Percentiles rank a stretch among this genome's conserved stretches.
Conservation (phyloP, 2,113 vertebrate species). For the Thamnophis sirtalis region DNA sequence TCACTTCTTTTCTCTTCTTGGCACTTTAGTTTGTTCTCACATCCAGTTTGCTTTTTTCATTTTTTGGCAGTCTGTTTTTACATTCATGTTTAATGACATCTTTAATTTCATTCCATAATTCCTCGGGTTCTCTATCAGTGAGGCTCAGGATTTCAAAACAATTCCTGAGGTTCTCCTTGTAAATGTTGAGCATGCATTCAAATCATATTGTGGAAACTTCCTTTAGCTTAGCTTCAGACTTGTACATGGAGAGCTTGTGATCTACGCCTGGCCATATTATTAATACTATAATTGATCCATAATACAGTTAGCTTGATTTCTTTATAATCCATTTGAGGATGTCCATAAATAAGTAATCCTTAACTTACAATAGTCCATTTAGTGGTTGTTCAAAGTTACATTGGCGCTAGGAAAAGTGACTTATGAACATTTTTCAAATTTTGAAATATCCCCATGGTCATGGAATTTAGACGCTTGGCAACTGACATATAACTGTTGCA, state of each 20-base stretch:
- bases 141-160: background rate
- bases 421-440: too few relatives aligned
- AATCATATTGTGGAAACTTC: background rate
- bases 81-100: background rate
- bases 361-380: too few relatives aligned
- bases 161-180: background rate
- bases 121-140: background rate
- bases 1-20: background rate
- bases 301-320: background rate
- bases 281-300: background rate
- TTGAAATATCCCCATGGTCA: too few relatives aligned
- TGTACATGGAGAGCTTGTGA: background rate
- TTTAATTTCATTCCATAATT: background rate
- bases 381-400: too few relatives aligned
- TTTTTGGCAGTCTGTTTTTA: background rate
- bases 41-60: background rate
- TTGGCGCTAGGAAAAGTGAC: too few relatives aligned
- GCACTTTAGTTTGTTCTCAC: background rate
- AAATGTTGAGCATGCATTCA: background rate
- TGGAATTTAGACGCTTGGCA: too few relatives aligned
- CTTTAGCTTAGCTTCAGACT: background rate
- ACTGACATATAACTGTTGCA: too few relatives aligned
- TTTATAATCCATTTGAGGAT: background rate
- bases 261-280: background rate
- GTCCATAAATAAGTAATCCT: too few relatives aligned